Base-by-base conservation (phyloP, 2,888 invertebrate species). In the Dexiosoma caninum region DNA sequence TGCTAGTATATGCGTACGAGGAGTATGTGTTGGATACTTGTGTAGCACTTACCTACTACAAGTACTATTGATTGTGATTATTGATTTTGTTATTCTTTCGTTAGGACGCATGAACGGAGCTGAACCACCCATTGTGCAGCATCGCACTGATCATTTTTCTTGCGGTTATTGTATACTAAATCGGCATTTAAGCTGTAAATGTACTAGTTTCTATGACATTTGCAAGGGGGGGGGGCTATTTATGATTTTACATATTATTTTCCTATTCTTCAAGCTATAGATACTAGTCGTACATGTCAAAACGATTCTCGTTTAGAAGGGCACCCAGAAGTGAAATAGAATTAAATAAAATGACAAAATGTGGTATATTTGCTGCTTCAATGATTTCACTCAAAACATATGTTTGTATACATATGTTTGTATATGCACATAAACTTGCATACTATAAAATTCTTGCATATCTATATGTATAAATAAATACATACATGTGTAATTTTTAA, bases 361-460 rank as follows among this genome's bases (percentile, higher is more conserved):
- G 27, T 49, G 57, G 23, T 57, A 70, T 57, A 57, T 75, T 74
- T 70, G 49, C 46, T 74, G 62, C 69, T 75, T 79, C 42, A 79
- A 75, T 79, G 75, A 51, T 51, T 75, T 55, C 49, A 27, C 42
- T 75, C 27, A 60, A n/a, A n/a, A 16, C 6, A 12, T 30, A 44
- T 30, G 19, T 32, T 12, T 37, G 12, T 1, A 60, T 19, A 32
- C 55, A 44, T 27, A 12, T 7, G 55, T 35, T 6, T 23, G n/a
- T 49, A 7, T 46, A 2, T 23, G 21, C 23, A n/a, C 9, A 57
- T 44, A 69, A 10, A 66, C 55, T 14, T 19, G 72, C 62, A 42
- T 21, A 23, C 46, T 19, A 46, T 6, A 12, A 23, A 46, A 23
- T 46, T 42, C 12, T 19, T n/a, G 30, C 19, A 40, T 12, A 55